phyloP scores from a whole-genome alignment of 1,140 invertebrate species.

The Eriosoma lanigerum region DNA sequence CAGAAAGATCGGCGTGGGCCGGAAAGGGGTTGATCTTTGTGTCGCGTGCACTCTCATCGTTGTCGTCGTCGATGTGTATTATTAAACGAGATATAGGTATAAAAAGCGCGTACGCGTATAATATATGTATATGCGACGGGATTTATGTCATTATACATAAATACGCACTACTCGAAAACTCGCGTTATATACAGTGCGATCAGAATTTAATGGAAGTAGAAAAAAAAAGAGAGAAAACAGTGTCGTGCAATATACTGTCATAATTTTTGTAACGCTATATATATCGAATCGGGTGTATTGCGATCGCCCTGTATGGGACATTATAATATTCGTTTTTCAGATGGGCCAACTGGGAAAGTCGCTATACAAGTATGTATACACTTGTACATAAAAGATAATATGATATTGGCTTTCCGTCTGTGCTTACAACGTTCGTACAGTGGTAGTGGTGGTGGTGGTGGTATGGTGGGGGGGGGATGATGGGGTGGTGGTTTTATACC shows the following conservation, averaged over 20 bases:
- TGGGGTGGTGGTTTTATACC: background rate
- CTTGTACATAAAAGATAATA: constrained; percentile 31
- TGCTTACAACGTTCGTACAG: no score
- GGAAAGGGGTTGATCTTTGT: background rate
- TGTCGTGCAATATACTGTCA: no score
- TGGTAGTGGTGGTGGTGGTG: no score
- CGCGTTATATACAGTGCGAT: no score
- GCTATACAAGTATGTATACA: background rate
- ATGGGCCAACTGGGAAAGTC: background rate
- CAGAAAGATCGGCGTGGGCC: background rate
- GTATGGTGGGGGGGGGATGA: background rate
- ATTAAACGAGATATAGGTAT: constrained; percentile 26
- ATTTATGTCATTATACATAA: background rate
- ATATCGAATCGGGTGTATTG: no score
- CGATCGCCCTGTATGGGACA: no score
- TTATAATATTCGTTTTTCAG: no score
- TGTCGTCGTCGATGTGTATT: background rate
- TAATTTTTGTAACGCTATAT: no score
- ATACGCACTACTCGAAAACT: no score
- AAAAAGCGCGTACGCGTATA: background rate
- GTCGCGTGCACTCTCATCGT: background rate
- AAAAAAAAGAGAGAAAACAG: no score
- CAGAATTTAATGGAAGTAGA: no score
- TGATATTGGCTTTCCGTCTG: constrained; percentile 40
- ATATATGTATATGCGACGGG: no score